Evolutionary conservation across 30 jellyfish, hydroid and myxozoan genomes (phyloP).

Genomic region (Turritopsis rubra): DNA sequence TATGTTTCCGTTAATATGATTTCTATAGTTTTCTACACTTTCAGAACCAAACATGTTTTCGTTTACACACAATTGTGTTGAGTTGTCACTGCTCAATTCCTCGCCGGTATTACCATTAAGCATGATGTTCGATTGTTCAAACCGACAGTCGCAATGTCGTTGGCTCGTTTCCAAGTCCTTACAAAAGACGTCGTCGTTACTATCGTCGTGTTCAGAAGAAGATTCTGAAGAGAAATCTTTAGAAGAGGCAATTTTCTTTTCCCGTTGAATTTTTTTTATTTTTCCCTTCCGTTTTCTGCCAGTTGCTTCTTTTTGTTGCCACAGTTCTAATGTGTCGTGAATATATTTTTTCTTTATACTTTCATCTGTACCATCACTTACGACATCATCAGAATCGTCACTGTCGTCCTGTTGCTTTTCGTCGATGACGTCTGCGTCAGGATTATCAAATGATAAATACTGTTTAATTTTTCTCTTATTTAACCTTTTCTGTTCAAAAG

Average conservation of each 20-base stretch:
- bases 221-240: not conserved
- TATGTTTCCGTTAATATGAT: not conserved
- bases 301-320: conserved; percentile 8
- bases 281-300: not conserved
- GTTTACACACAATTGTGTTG: not conserved
- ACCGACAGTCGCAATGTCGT: not conserved
- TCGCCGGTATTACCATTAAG: not conserved
- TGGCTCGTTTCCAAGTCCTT: not conserved
- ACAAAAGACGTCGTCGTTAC: not conserved
- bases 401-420: not conserved
- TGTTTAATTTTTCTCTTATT: conserved; percentile 7
- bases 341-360: not conserved
- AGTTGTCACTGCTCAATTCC: not conserved
- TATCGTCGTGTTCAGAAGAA: not conserved
- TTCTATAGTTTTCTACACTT: not conserved
- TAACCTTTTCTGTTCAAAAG: not conserved
- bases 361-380: not conserved
- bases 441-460: not conserved
- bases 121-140: not conserved
- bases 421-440: conserved; percentile 3
- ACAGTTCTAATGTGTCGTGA: not conserved
- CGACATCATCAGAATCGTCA: not conserved
- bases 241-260: not conserved
- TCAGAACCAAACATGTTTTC: not conserved
- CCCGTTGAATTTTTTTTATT: conserved; percentile 1